Evolutionary conservation across 1,140 invertebrate genomes (phyloP).

Genomic region (Aricia agestis): DNA sequence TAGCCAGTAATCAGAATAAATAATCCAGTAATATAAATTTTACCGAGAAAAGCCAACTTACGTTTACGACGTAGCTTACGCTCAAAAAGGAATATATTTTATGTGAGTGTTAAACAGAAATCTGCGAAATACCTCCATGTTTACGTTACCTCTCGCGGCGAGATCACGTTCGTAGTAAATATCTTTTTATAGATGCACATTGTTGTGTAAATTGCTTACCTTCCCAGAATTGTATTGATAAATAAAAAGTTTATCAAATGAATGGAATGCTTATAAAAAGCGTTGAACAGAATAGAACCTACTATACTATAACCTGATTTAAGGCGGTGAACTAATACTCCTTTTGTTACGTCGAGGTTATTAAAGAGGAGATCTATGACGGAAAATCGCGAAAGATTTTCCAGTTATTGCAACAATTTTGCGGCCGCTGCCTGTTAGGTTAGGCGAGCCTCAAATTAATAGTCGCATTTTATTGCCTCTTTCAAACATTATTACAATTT

Average conservation of each 20-base stretch:
- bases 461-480: no score
- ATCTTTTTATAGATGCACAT: neutral
- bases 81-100: slow-evolving; percentile 15
- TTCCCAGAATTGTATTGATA: neutral
- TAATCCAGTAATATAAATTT: neutral
- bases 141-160: neutral
- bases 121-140: slow-evolving; percentile 13
- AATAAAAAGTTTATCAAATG: neutral
- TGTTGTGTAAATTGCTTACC: neutral
- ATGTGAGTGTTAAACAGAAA: slow-evolving; percentile 19
- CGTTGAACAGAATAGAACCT: neutral
- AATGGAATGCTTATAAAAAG: neutral
- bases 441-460: no score
- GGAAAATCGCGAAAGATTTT: neutral
- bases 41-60: neutral
- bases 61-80: neutral
- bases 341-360: no score
- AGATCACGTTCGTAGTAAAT: neutral
- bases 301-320: no score
- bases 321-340: no score
- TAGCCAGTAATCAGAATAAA: neutral
- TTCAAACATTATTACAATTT: neutral
- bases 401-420: no score
- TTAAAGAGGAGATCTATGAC: no score
- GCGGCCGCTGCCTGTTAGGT: no score